Evolutionary conservation across 2,888 invertebrate species (phyloP), one percentile per base, ranked within the genome.

Genomic region (Lamellibrachia satsuma): DNA sequence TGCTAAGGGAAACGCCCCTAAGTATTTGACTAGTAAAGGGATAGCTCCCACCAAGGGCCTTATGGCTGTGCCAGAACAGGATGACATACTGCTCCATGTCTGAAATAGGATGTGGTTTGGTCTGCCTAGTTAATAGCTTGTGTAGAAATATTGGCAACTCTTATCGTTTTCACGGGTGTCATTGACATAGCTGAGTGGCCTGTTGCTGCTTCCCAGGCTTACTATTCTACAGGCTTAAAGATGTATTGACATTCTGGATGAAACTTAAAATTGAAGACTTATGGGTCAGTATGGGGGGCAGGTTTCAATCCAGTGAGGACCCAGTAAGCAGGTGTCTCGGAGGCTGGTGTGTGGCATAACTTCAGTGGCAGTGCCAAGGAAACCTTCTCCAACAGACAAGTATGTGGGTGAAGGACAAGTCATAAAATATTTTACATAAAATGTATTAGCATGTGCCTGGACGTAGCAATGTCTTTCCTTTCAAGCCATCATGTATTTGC

Each of bases 181-280:
- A 22, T 75, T 75, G 75, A 75, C 75, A 75, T 75, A 75, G 22
- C 75, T 75, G 75, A 75, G 4, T 75, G 75, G 75, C n/a, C 75
- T 75, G 22, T 75, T 75, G 11, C 75, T 75, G 75, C 75, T 75
- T 75, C 75, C 75, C 75, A 75, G 75, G 75, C 75, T 39, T 22
- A 75, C 75, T n/a, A 75, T 75, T 75, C n/a, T 75, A n/a, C 22
- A 4, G 11, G 22, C 75, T 75, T 22, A 22, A 75, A 75, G 75
- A 75, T 75, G 75, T 75, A n/a, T 15, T 75, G 75, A n/a, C 75
- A 75, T 75, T 75, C 75, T 75, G 75, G 75, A 75, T 75, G 75
- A 75, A 75, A 75, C 22, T 75, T 22, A 75, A 75, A 22, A 75
- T 75, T 75, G 75, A 75, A 22, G 75, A 75, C 75, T n/a, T 75